Base-by-base conservation (phyloP, 1,140 invertebrate species). In the Anoplolepis gracilipes region DNA sequence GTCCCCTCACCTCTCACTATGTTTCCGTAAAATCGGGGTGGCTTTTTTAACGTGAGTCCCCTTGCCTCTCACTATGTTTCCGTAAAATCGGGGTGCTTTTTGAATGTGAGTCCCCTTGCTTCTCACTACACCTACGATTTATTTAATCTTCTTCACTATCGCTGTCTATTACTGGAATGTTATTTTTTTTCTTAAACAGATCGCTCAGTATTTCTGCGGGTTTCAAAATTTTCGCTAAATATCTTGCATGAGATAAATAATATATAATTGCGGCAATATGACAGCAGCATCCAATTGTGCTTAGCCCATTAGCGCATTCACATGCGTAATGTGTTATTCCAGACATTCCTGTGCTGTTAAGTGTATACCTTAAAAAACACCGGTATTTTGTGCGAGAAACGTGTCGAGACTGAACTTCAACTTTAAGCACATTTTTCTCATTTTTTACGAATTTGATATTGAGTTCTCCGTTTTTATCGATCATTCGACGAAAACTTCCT, bases 351-450 rank as follows among this genome's bases (percentile, higher is more conserved):
- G 59, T 30, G 30, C 55, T 79, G 70, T 88, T 81, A 22, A 81
- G 76, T n/a, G 10, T 28, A 67, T 87, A 90, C 22, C 85, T 61
- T 2, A 90, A 36, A 53, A 76, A 88, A 42, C 75, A 88, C 13
- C 59, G 59, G 7, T 90, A 85, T 0, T 13, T 76, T 81, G 85
- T 87, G 0, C 13, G 19, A 79, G 16, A 72, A 57, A 73, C 88
- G 57, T 91, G 84, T 6, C 85, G 84, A 5, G 87, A 91, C 72
- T 5, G 73, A 28, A 90, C 70, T 78, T 88, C 22, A 25, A 84
- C 42, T 84, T 87, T 84, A 39, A 61, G 87, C 13, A 36, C 10
- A 46, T 53, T 57, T 39, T 39, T 39, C 36, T 39, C 36, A 39
- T 39, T 39, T 39, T 39, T 39, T 39, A 39, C 36, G 36, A 39